phyloP scores from a whole-genome alignment of 92 coral and sea anemone species.

The Paragorgia papillata region DNA sequence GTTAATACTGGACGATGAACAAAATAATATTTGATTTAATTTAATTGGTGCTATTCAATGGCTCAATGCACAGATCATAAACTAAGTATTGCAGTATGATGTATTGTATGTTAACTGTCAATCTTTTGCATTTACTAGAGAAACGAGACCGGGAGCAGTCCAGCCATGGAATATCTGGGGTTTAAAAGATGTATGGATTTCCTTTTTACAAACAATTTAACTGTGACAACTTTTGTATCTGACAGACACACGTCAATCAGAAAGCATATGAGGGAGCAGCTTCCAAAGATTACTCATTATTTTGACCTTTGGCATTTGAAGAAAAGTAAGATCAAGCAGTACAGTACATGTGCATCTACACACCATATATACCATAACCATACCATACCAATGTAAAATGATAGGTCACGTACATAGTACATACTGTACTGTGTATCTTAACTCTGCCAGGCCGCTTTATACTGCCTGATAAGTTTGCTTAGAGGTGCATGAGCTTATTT shows the following conservation, averaged over 20 bases:
- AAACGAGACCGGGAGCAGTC: conserved; percentile 37
- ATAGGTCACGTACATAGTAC: too few relatives aligned
- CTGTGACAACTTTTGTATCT: conserved; percentile 42
- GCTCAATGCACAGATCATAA: too few relatives aligned
- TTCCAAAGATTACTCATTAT: conserved; percentile 16
- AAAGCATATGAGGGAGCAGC: neutral
- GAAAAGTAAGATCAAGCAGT: conserved; percentile 39
- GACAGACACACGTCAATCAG: conserved; percentile 47
- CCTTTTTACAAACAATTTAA: conserved; percentile 12
- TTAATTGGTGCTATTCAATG: neutral
- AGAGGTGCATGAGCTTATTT: neutral
- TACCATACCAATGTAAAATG: too few relatives aligned
- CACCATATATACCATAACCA: too few relatives aligned
- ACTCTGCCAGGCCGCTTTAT: too few relatives aligned
- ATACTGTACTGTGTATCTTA: too few relatives aligned
- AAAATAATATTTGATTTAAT: neutral
- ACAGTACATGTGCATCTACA: too few relatives aligned
- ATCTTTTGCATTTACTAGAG: too few relatives aligned
- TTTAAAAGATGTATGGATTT: conserved; percentile 35
- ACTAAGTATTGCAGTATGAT: neutral
- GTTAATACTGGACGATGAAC: too few relatives aligned
- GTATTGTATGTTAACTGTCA: too few relatives aligned
- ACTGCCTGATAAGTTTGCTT: neutral
- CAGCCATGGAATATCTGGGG: conserved; percentile 41
- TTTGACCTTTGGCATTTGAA: conserved; percentile 47